A percentile compares a stretch with the other conserved stretches of the same genome.
Conservation (phyloP, 2,888 invertebrate species). For the Hecatera dysodea region DNA sequence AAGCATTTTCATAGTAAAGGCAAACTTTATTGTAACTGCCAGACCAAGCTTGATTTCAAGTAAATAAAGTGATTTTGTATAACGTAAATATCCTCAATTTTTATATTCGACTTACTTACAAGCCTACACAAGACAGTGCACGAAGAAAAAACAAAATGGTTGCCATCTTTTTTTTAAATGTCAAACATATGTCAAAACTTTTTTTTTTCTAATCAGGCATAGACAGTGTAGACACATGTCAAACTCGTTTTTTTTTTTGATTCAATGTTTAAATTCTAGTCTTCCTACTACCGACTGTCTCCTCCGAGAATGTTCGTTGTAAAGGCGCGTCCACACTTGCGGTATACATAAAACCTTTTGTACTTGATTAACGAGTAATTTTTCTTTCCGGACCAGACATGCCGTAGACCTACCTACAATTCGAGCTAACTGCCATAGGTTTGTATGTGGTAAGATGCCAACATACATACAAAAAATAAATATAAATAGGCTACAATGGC, state of each 20-base stretch:
- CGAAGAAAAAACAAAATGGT: slow-evolving; percentile 1
- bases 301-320: slow-evolving; percentile 50
- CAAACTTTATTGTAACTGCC: slow-evolving; percentile 40
- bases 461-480: slow-evolving; percentile 80
- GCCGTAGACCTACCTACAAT: slow-evolving; percentile 83
- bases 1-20: slow-evolving; percentile 9
- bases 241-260: not conserved
- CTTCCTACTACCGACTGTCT: slow-evolving; percentile 28
- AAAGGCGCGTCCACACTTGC: slow-evolving; percentile 58
- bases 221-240: not conserved
- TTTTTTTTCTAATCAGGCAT: not conserved
- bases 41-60: slow-evolving; percentile 34
- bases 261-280: slow-evolving; percentile 11
- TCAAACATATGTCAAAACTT: not conserved
- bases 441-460: slow-evolving; percentile 91
- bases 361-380: slow-evolving; percentile 83
- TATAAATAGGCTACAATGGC: slow-evolving; percentile 55
- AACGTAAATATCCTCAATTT: slow-evolving; percentile 27
- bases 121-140: slow-evolving; percentile 1
- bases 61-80: not conserved
- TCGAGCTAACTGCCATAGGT: slow-evolving; percentile 81
- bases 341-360: slow-evolving; percentile 57
- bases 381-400: slow-evolving; percentile 87
- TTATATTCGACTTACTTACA: slow-evolving; percentile 15
- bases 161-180: slow-evolving; percentile 4